Percentiles rank a stretch among this genome's conserved stretches.
Evolutionary conservation across 2,797 vertebrate genomes (phyloP).

Genomic region (Eulemur mongoz): DNA sequence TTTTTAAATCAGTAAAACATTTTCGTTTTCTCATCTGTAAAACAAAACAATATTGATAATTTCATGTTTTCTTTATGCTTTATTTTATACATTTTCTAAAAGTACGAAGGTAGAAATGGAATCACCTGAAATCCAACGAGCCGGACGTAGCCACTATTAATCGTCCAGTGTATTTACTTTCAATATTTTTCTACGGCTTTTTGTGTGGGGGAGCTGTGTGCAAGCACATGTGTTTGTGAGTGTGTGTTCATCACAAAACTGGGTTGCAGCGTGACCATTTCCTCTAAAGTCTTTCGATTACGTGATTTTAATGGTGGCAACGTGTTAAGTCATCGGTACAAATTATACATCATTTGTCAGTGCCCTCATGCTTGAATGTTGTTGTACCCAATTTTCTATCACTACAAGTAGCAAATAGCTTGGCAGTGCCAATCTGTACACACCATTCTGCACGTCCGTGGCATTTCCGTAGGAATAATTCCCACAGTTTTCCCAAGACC

Average conservation of each 20-base stretch:
- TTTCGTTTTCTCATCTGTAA: not conserved
- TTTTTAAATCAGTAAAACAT: not conserved
- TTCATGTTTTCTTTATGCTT: not conserved
- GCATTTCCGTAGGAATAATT: not conserved
- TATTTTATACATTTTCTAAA: not conserved
- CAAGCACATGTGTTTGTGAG: too few species aligned
- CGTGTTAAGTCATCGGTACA: not conserved
- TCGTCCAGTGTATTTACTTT: not conserved
- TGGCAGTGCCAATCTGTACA: not conserved
- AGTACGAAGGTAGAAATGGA: not conserved
- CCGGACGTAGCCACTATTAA: not conserved
- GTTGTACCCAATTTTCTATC: not conserved
- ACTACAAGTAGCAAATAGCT: not conserved
- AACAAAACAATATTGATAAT: not conserved
- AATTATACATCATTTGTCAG: not conserved
- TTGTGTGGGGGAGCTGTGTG: not conserved
- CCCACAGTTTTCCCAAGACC: not conserved
- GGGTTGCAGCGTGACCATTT: not conserved
- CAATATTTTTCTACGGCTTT: not conserved
- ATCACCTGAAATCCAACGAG: not conserved
- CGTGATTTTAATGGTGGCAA: not conserved
- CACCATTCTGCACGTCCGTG: not conserved
- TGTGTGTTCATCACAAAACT: not conserved
- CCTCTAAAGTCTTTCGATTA: not conserved
- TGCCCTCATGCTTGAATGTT: not conserved